phyloP scores from a whole-genome alignment of 2,888 invertebrate species.

The Hymenopus coronatus region DNA sequence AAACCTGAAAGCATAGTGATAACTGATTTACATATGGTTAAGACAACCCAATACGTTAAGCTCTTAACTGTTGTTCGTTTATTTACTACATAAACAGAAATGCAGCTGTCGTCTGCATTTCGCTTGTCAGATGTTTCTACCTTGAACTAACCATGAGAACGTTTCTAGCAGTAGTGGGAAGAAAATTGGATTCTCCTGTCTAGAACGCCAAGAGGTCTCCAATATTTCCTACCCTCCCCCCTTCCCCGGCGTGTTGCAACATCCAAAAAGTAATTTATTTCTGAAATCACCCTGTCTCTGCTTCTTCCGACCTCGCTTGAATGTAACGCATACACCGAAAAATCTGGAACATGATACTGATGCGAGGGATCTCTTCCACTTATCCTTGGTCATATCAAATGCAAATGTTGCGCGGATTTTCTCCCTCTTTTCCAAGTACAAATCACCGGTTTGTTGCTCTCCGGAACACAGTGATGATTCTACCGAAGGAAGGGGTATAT shows the following conservation, averaged over 20 bases:
- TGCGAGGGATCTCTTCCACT: not conserved
- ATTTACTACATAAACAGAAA: no score
- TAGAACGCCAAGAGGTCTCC: not conserved
- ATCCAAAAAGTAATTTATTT: constrained; percentile 2
- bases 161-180: not conserved
- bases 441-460: no score
- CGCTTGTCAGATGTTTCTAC: not conserved
- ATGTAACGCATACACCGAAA: not conserved
- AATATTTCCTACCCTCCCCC: not conserved
- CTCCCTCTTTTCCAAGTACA: no score
- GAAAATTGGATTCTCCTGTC: not conserved
- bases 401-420: not conserved
- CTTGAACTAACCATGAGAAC: not conserved
- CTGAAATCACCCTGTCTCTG: not conserved
- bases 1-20: no score
- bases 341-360: not conserved
- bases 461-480: no score
- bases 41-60: no score
- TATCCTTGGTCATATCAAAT: not conserved
- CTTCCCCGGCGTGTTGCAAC: not conserved
- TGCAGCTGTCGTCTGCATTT: not conserved
- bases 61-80: no score
- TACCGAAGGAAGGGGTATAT: no score
- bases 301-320: not conserved
- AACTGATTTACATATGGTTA: no score